Evolutionary conservation across 1,140 invertebrate genomes (phyloP).

Genomic region (Macrosteles quadrilineatus): DNA sequence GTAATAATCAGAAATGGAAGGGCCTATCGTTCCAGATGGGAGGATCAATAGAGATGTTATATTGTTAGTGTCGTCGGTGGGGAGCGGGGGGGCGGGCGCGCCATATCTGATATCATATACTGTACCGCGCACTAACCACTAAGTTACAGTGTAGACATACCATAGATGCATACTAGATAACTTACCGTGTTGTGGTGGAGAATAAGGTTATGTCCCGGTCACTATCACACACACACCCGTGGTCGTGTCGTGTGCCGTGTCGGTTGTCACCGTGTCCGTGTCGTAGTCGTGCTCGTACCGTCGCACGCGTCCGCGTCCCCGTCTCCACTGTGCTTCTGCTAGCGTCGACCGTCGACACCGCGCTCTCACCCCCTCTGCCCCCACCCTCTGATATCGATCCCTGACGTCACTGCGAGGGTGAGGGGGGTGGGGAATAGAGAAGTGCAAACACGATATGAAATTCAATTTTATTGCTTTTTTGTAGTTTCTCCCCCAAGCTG

Average conservation of each 20-base stretch:
- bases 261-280: neutral
- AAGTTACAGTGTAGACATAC: too few species aligned
- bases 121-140: too few species aligned
- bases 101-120: neutral
- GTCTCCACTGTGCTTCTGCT: too few species aligned
- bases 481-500: conserved; percentile 32
- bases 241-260: neutral
- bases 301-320: neutral
- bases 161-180: too few species aligned
- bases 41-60: conserved; percentile 14
- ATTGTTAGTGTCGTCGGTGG: conserved; percentile 8
- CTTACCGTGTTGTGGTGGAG: too few species aligned
- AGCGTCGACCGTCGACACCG: neutral
- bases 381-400: conserved; percentile 32
- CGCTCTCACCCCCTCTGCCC: neutral
- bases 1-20: conserved; percentile 16
- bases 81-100: neutral
- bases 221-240: neutral
- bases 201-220: neutral
- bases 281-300: too few species aligned
- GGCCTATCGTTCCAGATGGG: conserved; percentile 13
- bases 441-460: conserved; percentile 45
- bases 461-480: conserved; percentile 45
- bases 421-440: conserved; percentile 34
- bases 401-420: conserved; percentile 33